Base-by-base conservation (phyloP, 2,113 vertebrate genomes). In the Gymnorhina tibicen region DNA sequence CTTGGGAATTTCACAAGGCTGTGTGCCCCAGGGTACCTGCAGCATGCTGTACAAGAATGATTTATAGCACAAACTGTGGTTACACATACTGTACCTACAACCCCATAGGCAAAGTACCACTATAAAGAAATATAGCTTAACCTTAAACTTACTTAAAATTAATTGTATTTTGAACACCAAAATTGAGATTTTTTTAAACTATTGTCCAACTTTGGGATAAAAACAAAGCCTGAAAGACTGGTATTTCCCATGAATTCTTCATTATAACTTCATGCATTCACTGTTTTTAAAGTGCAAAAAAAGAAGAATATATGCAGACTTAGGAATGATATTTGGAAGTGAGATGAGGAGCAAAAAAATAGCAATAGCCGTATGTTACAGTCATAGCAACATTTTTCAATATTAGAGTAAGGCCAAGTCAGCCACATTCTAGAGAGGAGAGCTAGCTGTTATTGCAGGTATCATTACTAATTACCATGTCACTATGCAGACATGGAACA, bases 1-100 rank as follows among this genome's bases (percentile, higher is more conserved):
- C 30, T 32, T 52, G 64, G 47, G 59, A 92, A 83, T 93, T 83
- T 80, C 30, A 62, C 16, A 62, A 30, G 32, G 41, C 37, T 55
- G 6, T 13, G 32, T 92, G 46, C 23, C 39, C 41, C 68, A 74
- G 10, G 42, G 28, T 59, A 78, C 10, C 37, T 14, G 11, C 22
- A 74, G 42, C n/a, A 42, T 10, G 20, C 22, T 1, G 0, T 56
- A 59, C 0, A 7, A 85, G 3, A 21, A 24, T 53, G 19, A 66
- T 81, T 81, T 81, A 60, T 72, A 41, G 27, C 2, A 4, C 14
- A 60, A 85, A 70, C 27, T 75, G 10, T 49, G 21, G 32, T 74
- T 67, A 72, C 9, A 32, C 7, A 33, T 35, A 21, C 16, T 32
- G 4, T 35, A 41, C 42, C 30, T 76, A 39, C 35, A 67, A 23